A percentile compares a stretch with the other conserved stretches of the same genome.
phyloP scores from a whole-genome alignment of 2,113 vertebrate species.

The Trichomycterus rosablanca region DNA sequence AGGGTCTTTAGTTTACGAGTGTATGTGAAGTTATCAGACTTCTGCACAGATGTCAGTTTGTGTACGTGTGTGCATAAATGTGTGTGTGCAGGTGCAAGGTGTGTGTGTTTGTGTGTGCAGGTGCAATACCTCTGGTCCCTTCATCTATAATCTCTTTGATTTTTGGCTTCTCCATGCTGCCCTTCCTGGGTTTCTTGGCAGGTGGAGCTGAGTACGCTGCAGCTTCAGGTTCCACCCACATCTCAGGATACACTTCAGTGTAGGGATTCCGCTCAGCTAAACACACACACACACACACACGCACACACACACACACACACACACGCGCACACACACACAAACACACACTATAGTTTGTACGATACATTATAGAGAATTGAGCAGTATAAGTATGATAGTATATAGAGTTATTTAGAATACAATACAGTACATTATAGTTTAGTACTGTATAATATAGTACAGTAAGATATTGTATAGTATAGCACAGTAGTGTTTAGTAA shows the following conservation, averaged over 20 bases:
- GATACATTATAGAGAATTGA: too few species aligned
- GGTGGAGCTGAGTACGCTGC: slow-evolving; percentile 85
- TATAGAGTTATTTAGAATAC: too few species aligned
- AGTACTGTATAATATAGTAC: too few species aligned
- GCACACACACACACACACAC: not conserved
- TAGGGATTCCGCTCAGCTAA: slow-evolving; percentile 91
- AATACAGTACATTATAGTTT: too few species aligned
- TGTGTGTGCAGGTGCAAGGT: not conserved
- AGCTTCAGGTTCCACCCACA: slow-evolving; percentile 91
- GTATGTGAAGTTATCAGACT: not conserved
- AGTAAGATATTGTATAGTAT: too few species aligned
- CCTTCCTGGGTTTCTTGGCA: slow-evolving; percentile 91
- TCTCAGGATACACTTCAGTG: slow-evolving; percentile 94
- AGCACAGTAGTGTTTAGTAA: too few species aligned
- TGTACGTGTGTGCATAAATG: not conserved
- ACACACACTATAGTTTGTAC: not conserved
- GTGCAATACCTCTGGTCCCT: slow-evolving; percentile 83
- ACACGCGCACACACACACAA: not conserved
- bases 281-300: slow-evolving; percentile 1
- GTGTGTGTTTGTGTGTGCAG: slow-evolving; percentile 3
- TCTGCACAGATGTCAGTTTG: not conserved
- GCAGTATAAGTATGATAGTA: too few species aligned
- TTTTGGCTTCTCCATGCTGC: slow-evolving; percentile 88
- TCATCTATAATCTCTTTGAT: slow-evolving; percentile 97
- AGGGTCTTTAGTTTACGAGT: too few species aligned